Percentiles rank a stretch among this genome's conserved stretches.
These are phyloP conservation scores for Lacanobia wlatinum DNA, from an alignment of 2,888 invertebrate genomes.

Conservation along the genomic window DNA sequence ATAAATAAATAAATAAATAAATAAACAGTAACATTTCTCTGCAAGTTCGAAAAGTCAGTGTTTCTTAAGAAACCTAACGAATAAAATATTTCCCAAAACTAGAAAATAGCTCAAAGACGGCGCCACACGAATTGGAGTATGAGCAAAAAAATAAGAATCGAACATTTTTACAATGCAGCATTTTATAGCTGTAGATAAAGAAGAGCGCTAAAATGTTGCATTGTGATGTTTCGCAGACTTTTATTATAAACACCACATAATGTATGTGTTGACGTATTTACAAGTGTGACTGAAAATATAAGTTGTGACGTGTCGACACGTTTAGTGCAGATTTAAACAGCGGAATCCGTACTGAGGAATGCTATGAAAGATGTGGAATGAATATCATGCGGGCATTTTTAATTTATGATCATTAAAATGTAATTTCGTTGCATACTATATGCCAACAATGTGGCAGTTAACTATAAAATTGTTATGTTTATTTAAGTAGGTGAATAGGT, in stretches of 20 bases:
- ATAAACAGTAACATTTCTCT: too few relatives aligned
- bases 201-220: slow-evolving; percentile 25
- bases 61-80: background rate
- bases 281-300: slow-evolving; percentile 51
- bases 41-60: too few relatives aligned
- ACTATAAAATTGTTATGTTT: background rate
- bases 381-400: slow-evolving; percentile 5
- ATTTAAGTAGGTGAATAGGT: background rate
- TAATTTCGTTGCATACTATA: slow-evolving; percentile 12
- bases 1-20: too few relatives aligned
- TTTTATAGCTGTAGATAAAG: slow-evolving; percentile 26
- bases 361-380: slow-evolving; percentile 13
- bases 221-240: slow-evolving; percentile 36
- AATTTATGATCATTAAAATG: slow-evolving; percentile 22
- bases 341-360: slow-evolving; percentile 12
- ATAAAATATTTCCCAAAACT: background rate
- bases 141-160: slow-evolving; percentile 4
- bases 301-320: slow-evolving; percentile 27
- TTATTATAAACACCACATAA: slow-evolving; percentile 43
- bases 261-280: slow-evolving; percentile 54
- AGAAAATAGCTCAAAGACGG: background rate
- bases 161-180: slow-evolving; percentile 32
- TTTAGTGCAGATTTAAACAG: slow-evolving; percentile 37
- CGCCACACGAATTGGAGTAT: background rate
- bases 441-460: background rate